Conservation (phyloP, 2,888 invertebrate species). For the Drosophila pseudotakahashii region DNA sequence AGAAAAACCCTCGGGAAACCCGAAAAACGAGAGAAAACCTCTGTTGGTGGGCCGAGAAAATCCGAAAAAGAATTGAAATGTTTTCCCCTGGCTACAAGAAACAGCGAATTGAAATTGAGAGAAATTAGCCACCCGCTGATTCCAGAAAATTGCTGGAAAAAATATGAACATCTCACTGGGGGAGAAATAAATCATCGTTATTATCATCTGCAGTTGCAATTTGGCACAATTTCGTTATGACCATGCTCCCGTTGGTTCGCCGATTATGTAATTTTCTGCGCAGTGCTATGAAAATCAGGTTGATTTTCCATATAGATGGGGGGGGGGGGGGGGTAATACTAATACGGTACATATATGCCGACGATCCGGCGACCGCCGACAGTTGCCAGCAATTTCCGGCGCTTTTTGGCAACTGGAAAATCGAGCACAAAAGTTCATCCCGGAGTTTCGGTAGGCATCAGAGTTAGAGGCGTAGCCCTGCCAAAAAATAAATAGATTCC, state of each 20-base stretch:
- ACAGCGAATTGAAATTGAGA: conserved; percentile 57
- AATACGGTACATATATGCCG: conserved; percentile 3
- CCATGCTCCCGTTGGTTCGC: conserved; percentile 13
- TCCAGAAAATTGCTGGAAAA: conserved; percentile 29
- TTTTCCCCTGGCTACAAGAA: conserved; percentile 31
- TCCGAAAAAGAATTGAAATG: conserved; percentile 47
- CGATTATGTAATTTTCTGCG: conserved; percentile 64
- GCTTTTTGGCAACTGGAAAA: conserved; percentile 64
- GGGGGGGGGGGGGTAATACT: no score
- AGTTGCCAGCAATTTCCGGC: conserved; percentile 44
- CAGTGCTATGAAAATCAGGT: conserved; percentile 36
- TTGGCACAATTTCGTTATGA: conserved; percentile 53
- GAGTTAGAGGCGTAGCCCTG: conserved; percentile 5
- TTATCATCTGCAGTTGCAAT: conserved; percentile 50
- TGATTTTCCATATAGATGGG: conserved; percentile 27
- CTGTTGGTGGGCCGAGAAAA: conserved; percentile 63
- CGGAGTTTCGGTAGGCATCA: conserved; percentile 11
- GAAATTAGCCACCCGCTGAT: conserved; percentile 69
- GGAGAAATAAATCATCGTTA: conserved; percentile 42
- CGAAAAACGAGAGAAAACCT: conserved; percentile 59
- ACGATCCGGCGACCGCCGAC: conserved; percentile 40
- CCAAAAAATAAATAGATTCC: neutral
- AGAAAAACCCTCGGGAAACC: conserved; percentile 48
- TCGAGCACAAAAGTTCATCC: conserved; percentile 72
- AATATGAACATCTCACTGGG: conserved; percentile 30